phyloP scores from a whole-genome alignment of 2,113 vertebrate species.

The Tretioscincus oriximinensis region DNA sequence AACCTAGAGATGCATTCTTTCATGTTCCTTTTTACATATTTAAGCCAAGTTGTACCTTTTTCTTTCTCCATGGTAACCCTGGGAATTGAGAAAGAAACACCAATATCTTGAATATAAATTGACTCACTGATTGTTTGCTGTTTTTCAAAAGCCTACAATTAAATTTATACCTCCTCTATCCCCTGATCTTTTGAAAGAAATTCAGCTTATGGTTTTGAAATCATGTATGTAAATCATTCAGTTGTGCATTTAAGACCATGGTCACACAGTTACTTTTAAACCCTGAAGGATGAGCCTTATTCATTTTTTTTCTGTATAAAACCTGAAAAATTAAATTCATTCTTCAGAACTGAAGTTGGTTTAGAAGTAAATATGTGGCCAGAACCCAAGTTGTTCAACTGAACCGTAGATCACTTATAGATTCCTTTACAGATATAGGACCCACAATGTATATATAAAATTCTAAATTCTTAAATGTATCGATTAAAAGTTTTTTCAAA shows the following conservation, averaged over 20 bases:
- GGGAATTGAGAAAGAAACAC: neutral
- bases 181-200: neutral
- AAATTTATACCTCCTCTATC: neutral
- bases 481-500: neutral
- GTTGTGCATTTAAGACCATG: neutral
- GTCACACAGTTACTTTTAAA: too few species aligned
- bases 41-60: too few species aligned
- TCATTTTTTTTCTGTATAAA: too few species aligned
- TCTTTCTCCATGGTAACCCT: neutral
- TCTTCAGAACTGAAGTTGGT: too few species aligned
- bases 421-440: neutral
- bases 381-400: neutral
- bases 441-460: neutral
- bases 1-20: too few species aligned
- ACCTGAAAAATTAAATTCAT: too few species aligned
- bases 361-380: too few species aligned
- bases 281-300: too few species aligned
- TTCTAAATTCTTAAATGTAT: neutral
- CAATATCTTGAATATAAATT: neutral
- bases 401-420: neutral
- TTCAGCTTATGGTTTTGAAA: neutral
- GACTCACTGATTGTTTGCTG: neutral
- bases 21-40: too few species aligned
- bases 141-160: neutral
- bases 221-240: neutral